phyloP scores from a whole-genome alignment of 2,113 vertebrate species.

The Himantopus leucocephalus region DNA sequence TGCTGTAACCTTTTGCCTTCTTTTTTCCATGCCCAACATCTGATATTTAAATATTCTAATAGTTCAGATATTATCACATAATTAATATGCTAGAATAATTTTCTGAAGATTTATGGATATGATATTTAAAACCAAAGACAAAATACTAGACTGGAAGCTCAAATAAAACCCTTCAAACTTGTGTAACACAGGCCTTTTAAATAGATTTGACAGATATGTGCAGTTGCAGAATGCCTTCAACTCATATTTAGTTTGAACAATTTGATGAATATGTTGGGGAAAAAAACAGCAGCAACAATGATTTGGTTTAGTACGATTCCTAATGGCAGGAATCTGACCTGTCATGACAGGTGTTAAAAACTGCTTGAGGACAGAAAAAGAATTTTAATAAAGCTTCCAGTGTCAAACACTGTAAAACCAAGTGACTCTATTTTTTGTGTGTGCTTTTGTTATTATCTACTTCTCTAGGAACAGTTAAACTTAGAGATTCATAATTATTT shows the following conservation, averaged over 20 bases:
- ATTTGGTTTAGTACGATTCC: slow-evolving; percentile 45
- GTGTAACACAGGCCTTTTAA: background rate
- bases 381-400: background rate
- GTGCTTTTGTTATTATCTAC: background rate
- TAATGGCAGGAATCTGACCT: slow-evolving; percentile 50
- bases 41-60: background rate
- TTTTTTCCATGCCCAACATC: too few relatives aligned
- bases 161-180: background rate
- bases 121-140: background rate
- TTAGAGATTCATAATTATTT: background rate
- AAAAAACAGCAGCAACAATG: background rate
- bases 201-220: slow-evolving; percentile 51
- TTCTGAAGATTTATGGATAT: background rate
- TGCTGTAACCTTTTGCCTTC: background rate
- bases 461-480: background rate
- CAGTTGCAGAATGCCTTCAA: slow-evolving; percentile 63
- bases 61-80: background rate
- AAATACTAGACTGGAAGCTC: background rate
- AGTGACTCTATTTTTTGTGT: background rate
- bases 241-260: slow-evolving; percentile 58
- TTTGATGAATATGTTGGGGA: slow-evolving; percentile 41
- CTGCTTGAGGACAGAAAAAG: slow-evolving; percentile 13
- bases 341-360: slow-evolving; percentile 58
- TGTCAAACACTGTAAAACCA: slow-evolving; percentile 11
- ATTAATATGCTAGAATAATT: background rate